A percentile compares a stretch with the other conserved stretches of the same genome.
Evolutionary conservation across 2,888 invertebrate species (phyloP).

Genomic region (Cantharis lateralis): DNA sequence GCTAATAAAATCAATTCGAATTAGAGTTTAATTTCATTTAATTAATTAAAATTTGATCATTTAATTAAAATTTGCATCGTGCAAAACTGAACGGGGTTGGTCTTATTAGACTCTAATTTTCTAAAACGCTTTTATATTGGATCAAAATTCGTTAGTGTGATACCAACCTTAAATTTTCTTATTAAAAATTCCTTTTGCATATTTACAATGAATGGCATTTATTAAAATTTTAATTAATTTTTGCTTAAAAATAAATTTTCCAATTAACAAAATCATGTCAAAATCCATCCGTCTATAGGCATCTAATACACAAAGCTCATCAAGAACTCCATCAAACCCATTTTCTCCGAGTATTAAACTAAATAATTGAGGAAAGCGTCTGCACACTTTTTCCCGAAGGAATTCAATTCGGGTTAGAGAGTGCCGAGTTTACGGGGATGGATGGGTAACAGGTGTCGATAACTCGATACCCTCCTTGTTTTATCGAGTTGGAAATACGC

Average conservation of each 20-base stretch:
- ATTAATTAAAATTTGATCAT: constrained; percentile 1
- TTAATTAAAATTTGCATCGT: neutral
- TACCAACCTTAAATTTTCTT: neutral
- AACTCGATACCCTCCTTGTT: constrained; percentile 19
- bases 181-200: neutral
- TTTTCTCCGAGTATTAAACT: constrained; percentile 27
- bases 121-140: neutral
- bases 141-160: neutral
- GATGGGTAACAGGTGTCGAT: constrained; percentile 30
- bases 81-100: neutral
- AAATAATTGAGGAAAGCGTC: constrained; percentile 29
- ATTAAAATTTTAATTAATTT: neutral
- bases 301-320: constrained; percentile 26
- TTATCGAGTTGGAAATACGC: constrained; percentile 12
- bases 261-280: neutral
- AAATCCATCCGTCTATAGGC: neutral
- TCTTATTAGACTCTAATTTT: neutral
- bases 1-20: neutral
- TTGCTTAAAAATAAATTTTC: neutral
- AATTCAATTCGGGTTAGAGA: constrained; percentile 25
- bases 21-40: neutral
- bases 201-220: neutral
- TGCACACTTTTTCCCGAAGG: constrained; percentile 27
- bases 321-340: constrained; percentile 27
- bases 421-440: constrained; percentile 18